Base-by-base conservation (phyloP, 2,113 vertebrate genomes). In the Abramis brama region DNA sequence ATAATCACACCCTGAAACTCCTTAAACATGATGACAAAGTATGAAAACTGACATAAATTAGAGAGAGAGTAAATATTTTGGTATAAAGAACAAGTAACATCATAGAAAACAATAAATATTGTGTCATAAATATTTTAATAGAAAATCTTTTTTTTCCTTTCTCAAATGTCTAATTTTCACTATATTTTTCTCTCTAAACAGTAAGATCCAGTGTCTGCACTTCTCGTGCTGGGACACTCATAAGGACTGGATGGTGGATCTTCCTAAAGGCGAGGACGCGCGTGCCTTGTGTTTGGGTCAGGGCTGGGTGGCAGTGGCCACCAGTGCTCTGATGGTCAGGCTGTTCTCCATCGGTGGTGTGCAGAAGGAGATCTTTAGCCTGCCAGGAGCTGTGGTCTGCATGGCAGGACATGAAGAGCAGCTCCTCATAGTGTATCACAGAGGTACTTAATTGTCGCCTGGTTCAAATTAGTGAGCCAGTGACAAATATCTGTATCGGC, bases 211-310 rank as follows among this genome's bases (percentile, higher is more conserved):
- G 87, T 99, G 98, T 89, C 94, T 99, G 79, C 97, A 99, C 92
- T 99, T 99, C 89, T 96, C 95, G 17, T 98, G 97, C 0, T 99
- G 98, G 97, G 98, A 99, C 92, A 95, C 96, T 60, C 98, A 94
- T 74, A 99, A 99, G 90, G 98, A 99, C 82, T 99, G 98, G 98
- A 96, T 97, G 5, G 95, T 98, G 77, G 98, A 99, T 86, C 95
- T 99, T 92, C 96, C 96, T 1, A 89, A 90, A 59, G 95, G 93
- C 47, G 98, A 99, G 89, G 97, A 98, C 2, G 91, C 93, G 4
- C 89, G 92, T 87, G 97, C 97, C 3, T 19, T 99, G 88, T 99
- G 97, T 62, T 90, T 99, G 0, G 98, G 98, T 7, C 96, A 94
- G 68, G 96, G 97, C 79, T 99, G 98, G 98, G 97, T 91, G 6